These are phyloP conservation scores for Anolis apletophallus DNA, from an alignment of 2,797 vertebrate species.

Conservation along the genomic window DNA sequence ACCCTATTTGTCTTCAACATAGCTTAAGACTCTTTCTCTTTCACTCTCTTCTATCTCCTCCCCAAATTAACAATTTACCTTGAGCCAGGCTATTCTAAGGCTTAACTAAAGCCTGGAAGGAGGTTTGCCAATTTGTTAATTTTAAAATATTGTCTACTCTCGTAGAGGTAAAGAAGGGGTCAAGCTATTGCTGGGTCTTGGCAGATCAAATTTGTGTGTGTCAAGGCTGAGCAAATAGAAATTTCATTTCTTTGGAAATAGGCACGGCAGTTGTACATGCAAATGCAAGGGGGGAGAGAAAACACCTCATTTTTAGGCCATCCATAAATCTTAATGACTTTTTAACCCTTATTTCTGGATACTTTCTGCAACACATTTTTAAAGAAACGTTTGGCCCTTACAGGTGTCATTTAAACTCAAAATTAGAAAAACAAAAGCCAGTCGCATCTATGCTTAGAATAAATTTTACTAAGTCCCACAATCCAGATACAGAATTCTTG, in stretches of 20 bases:
- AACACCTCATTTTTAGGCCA: not conserved
- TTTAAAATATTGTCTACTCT: not conserved
- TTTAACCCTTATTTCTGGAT: not conserved
- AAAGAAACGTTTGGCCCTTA: not conserved
- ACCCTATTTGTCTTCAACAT: not conserved
- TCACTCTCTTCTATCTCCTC: not conserved
- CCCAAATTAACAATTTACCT: not conserved
- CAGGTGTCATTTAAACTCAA: not conserved
- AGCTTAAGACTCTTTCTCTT: not conserved
- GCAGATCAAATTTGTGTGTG: not conserved
- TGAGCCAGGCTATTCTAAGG: not conserved
- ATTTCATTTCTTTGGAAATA: not conserved
- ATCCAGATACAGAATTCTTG: not conserved
- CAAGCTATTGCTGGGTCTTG: not conserved
- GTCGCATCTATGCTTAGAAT: not conserved
- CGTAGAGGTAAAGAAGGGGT: not conserved
- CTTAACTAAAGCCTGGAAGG: not conserved
- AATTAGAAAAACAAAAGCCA: not conserved
- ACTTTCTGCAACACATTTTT: not conserved
- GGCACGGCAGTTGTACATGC: not conserved
- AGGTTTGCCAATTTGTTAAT: not conserved
- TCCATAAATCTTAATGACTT: not conserved
- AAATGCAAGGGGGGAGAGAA: not conserved
- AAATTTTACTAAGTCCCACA: not conserved
- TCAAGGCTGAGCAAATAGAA: not conserved